phyloP scores from a whole-genome alignment of 2,888 invertebrate genomes.

The Spilosoma lubricipeda region DNA sequence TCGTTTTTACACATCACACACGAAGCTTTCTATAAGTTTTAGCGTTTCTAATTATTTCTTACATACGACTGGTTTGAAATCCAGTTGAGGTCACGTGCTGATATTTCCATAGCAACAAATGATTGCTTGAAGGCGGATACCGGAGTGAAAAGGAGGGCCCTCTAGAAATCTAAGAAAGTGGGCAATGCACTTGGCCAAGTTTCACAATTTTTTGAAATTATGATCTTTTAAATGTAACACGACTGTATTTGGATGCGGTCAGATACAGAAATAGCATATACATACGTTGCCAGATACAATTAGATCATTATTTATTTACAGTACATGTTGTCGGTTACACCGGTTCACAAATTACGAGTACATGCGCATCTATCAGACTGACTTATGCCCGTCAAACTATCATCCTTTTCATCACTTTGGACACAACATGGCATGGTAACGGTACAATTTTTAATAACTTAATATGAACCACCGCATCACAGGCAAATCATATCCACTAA shows the following conservation, averaged over 20 bases:
- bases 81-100: slow-evolving; percentile 54
- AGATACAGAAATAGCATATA: slow-evolving; percentile 74
- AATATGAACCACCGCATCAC: background rate
- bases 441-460: slow-evolving; percentile 3
- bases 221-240: slow-evolving; percentile 26
- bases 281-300: slow-evolving; percentile 73
- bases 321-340: slow-evolving; percentile 60
- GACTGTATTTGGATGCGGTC: slow-evolving; percentile 50
- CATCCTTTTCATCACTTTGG: slow-evolving; percentile 76
- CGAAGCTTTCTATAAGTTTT: slow-evolving; percentile 6
- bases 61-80: slow-evolving; percentile 37
- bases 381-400: slow-evolving; percentile 64
- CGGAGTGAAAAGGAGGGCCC: slow-evolving; percentile 73
- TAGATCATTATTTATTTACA: slow-evolving; percentile 85
- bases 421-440: slow-evolving; percentile 44
- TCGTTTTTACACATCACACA: slow-evolving; percentile 16
- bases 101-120: slow-evolving; percentile 63
- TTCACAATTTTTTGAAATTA: slow-evolving; percentile 44
- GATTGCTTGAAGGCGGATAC: slow-evolving; percentile 59
- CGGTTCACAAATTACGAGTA: slow-evolving; percentile 66
- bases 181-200: slow-evolving; percentile 53
- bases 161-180: slow-evolving; percentile 80
- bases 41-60: slow-evolving; percentile 26
- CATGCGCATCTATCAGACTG: slow-evolving; percentile 64
- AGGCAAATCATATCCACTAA: slow-evolving; percentile 26